Evolutionary conservation across 2,888 invertebrate species (phyloP), one percentile per base, ranked within the genome.

Genomic region (Hemistola chrysoprasaria): DNA sequence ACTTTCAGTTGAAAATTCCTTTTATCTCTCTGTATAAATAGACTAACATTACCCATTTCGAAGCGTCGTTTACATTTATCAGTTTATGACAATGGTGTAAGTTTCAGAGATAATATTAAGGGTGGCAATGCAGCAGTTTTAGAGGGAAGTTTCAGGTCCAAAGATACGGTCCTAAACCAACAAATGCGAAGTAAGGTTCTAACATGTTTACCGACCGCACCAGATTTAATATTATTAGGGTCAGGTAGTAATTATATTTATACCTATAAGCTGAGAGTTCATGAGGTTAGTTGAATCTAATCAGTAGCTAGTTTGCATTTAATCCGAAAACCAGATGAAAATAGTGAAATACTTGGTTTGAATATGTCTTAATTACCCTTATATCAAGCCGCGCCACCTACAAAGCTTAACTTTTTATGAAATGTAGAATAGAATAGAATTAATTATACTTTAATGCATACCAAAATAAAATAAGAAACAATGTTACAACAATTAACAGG

Each of bases 121-220:
- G 40, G 42, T 22, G 32, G 35, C 44, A 40, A 36, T 47, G 22
- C 40, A 39, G 32, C 40, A 38, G 36, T 39, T 45, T 9, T 34
- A 24, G 34, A 23, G 25, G 43, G 45, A 47, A 49, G 33, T 35
- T 49, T 46, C 34, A 47, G 49, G 30, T 39, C 34, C 37, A 28
- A 42, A 46, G 46, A 51, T 47, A 44, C 38, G 22, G 34, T 49
- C 51, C 51, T 54, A 54, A 51, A 45, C 40, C 39, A 51, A 54
- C 54, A 51, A 46, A 41, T 37, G 42, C 38, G 38, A 28, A 39
- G 26, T 38, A 34, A 31, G 38, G 27, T 43, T 44, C 39, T 49
- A 47, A 51, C 37, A 40, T 47, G 41, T 54, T 50, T 54, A 41
- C 43, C 29, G 25, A 41, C 34, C 8, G 7, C 11, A 34, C 30